These are phyloP conservation scores for Sclerurus mexicanus DNA, from an alignment of 2,113 vertebrate genomes.

Conservation along the genomic window DNA sequence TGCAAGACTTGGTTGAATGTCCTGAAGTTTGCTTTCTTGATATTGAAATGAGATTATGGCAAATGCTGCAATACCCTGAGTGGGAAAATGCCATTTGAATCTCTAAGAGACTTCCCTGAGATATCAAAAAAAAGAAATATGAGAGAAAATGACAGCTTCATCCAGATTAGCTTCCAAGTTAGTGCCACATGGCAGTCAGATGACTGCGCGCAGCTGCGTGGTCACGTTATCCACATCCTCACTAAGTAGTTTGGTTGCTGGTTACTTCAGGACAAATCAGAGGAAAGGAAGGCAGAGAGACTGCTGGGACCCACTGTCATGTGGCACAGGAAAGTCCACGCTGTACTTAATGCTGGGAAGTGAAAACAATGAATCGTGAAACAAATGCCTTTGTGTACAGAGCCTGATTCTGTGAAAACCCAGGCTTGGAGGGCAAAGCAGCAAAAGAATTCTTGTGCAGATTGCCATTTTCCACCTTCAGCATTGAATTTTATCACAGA, in stretches of 20 bases:
- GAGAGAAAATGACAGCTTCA: not conserved
- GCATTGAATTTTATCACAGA: not conserved
- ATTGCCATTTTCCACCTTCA: not conserved
- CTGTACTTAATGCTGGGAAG: not conserved
- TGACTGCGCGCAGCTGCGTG: not conserved
- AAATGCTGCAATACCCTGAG: not conserved
- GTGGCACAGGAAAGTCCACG: not conserved
- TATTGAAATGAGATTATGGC: not conserved
- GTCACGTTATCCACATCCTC: not conserved
- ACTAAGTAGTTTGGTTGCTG: not conserved
- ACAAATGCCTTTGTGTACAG: not conserved
- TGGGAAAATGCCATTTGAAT: not conserved
- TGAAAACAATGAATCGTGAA: not conserved
- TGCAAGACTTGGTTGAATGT: not conserved
- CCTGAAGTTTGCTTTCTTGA: not conserved
- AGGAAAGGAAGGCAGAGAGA: not conserved
- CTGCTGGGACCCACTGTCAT: not conserved
- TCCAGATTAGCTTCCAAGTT: not conserved
- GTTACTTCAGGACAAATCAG: not conserved
- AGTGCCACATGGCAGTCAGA: not conserved
- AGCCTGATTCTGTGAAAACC: not conserved
- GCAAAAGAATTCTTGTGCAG: not conserved
- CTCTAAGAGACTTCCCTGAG: not conserved
- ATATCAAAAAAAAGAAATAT: not conserved
- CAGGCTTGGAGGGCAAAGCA: not conserved